Base-by-base conservation (phyloP, 2,888 invertebrate genomes). In the Tetranychus piercei region DNA sequence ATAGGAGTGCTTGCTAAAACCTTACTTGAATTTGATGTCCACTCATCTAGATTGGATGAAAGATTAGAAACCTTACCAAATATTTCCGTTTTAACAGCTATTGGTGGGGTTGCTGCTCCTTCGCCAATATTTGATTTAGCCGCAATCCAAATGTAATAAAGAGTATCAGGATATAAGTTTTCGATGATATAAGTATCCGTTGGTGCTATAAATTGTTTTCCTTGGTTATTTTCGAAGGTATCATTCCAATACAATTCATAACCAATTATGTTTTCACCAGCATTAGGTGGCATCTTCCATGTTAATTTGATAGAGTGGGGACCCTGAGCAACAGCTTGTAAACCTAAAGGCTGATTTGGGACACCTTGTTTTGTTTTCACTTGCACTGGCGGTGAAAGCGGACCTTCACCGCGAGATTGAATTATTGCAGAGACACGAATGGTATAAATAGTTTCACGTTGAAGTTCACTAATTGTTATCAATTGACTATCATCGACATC, bases 181-280 rank as follows among this genome's bases (percentile, higher is more conserved):
- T 89, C 90, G 80, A 97, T 86, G 34, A 90, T 90, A 85, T 92
- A 94, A 44, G 88, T 88, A 82, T 92, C 91, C 23, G 88, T 87
- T 78, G 90, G 89, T 45, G 89, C 88, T 81, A 92, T 91, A 80
- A 89, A 88, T 6, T 78, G 76, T 44, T 78, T 77, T 44, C 78
- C 77, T 45, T 78, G 76, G 44, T 79, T 78, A 69, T 79, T 77
- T 1, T 92, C 91, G 81, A 92, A 93, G 44, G 94, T 93, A 82
- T 94, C 94, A 85, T 96, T 97, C 92, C 94, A 96, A 83, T 94
- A 95, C 43, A 97, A 87, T 84, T 94, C 94, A 84, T 96, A 97
- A 81, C 92, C 91, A 79, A 92, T 89, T 82, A 96, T 94, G 83
- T 90, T 92, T 83, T 94, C 93, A 77, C 91, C 90, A 77, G 92